phyloP scores from a whole-genome alignment of 2,113 vertebrate species.

The Antennarius striatus region DNA sequence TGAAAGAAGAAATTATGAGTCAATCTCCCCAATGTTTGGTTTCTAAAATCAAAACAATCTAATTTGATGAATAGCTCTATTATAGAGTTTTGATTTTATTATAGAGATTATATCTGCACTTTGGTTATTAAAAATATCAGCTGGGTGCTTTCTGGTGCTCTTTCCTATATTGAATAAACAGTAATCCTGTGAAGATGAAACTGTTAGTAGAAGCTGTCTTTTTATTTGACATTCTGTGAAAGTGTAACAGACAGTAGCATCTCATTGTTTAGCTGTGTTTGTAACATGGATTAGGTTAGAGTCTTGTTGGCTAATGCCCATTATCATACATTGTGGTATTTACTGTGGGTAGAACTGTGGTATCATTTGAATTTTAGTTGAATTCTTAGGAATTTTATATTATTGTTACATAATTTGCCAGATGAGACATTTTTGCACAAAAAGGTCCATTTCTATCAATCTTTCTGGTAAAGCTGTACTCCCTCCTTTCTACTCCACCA shows the following conservation, averaged over 20 bases:
- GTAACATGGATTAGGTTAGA: neutral
- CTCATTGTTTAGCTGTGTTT: conserved; percentile 9
- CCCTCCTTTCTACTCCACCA: neutral
- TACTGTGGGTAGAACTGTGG: no score
- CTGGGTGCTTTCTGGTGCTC: neutral
- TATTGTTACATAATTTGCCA: no score
- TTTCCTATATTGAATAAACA: neutral
- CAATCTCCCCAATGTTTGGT: no score
- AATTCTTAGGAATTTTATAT: no score
- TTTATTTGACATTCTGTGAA: neutral
- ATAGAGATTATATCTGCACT: neutral
- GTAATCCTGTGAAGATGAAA: conserved; percentile 2
- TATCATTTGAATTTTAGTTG: no score
- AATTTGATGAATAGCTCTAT: no score
- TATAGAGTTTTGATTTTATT: no score
- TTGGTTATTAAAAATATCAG: conserved; percentile 19
- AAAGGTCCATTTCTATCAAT: neutral
- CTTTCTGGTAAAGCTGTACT: conserved; percentile 2
- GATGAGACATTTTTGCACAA: neutral
- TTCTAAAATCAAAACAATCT: no score
- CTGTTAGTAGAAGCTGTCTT: neutral
- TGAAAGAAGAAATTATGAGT: no score
- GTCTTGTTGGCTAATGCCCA: neutral
- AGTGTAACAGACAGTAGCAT: conserved; percentile 2
- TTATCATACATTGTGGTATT: neutral